A percentile compares a stretch with the other conserved stretches of the same genome.
Conservation (phyloP, 1,140 invertebrate genomes). For the Lepidurus packardi region DNA sequence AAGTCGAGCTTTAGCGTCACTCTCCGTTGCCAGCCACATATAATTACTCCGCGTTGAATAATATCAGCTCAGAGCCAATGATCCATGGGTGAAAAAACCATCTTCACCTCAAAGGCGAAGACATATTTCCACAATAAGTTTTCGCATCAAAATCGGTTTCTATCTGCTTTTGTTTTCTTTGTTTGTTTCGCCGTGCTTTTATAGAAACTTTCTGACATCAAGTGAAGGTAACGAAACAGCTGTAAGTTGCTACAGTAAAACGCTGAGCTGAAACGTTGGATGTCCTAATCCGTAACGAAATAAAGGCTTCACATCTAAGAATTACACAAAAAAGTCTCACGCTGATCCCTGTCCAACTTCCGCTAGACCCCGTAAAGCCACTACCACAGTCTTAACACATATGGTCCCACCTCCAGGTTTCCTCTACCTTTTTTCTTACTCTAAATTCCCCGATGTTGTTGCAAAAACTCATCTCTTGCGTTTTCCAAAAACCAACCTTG, state of each 20-base stretch:
- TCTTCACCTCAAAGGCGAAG: background rate
- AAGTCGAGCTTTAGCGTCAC: background rate
- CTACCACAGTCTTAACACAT: background rate
- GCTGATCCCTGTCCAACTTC: background rate
- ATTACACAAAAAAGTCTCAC: background rate
- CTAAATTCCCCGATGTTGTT: no score
- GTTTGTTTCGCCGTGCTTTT: background rate
- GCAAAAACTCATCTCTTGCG: no score
- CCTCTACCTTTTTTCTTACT: background rate
- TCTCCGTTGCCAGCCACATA: background rate
- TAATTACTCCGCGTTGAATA: background rate
- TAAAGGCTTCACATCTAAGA: background rate
- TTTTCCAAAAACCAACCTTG: background rate
- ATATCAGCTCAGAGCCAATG: background rate
- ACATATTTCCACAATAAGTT: background rate
- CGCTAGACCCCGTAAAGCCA: background rate
- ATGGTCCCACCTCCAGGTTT: background rate
- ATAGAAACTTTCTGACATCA: background rate
- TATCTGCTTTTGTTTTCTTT: background rate
- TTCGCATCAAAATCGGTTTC: background rate
- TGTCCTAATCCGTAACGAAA: background rate
- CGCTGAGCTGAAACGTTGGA: background rate
- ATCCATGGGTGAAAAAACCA: background rate
- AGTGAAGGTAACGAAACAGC: background rate
- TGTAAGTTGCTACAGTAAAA: background rate